phyloP scores from a whole-genome alignment of 2,888 invertebrate species.

The Lamproptera curius region DNA sequence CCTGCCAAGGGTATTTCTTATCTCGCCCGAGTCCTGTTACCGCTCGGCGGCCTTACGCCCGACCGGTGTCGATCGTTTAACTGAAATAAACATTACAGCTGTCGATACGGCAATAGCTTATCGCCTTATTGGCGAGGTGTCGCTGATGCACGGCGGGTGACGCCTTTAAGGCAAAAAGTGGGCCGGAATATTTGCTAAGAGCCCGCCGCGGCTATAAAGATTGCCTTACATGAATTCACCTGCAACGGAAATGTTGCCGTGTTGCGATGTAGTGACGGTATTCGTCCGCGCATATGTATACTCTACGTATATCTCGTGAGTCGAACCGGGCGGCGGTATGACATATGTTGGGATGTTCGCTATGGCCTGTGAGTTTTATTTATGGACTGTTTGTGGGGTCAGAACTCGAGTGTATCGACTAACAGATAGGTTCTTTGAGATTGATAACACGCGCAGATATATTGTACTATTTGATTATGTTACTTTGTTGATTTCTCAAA shows the following conservation, averaged over 20 bases:
- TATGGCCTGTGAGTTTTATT: too few relatives aligned
- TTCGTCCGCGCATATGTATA: too few relatives aligned
- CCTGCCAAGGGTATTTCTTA: conserved; percentile 13
- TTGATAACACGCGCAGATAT: too few relatives aligned
- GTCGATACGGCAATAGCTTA: conserved; percentile 9
- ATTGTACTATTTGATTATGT: too few relatives aligned
- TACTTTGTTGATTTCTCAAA: too few relatives aligned
- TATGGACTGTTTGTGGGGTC: too few relatives aligned
- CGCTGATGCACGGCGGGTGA: conserved; percentile 6
- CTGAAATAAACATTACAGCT: conserved; percentile 9
- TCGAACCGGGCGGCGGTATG: too few relatives aligned
- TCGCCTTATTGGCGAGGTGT: conserved; percentile 3
- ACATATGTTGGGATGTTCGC: too few relatives aligned
- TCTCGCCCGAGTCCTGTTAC: conserved; percentile 3
- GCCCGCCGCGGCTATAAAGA: conserved; percentile 6
- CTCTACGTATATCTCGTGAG: too few relatives aligned
- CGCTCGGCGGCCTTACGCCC: conserved; percentile 9
- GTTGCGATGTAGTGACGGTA: too few relatives aligned
- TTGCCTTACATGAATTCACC: conserved; percentile 14
- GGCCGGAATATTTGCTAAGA: conserved; percentile 1
- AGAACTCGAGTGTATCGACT: too few relatives aligned
- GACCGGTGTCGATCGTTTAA: conserved; percentile 10
- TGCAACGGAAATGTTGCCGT: conserved; percentile 8
- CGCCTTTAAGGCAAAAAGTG: conserved; percentile 13
- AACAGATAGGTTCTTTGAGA: too few relatives aligned